These are phyloP conservation scores for Lucifuga dentata DNA, from an alignment of 2,113 vertebrate genomes.

Conservation along the genomic window DNA sequence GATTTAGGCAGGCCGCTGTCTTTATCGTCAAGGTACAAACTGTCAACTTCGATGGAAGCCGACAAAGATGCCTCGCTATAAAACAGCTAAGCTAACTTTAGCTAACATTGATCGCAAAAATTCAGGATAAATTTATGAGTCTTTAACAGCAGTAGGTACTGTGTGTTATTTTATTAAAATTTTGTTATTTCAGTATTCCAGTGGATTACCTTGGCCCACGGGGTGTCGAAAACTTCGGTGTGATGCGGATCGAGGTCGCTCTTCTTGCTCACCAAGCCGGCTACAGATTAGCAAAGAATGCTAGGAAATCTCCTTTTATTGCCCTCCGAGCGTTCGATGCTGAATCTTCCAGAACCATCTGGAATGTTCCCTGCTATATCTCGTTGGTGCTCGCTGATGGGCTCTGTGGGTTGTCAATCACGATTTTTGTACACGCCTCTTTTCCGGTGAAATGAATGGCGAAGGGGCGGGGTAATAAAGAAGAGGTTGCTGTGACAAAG, in stretches of 20 bases:
- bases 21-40: neutral
- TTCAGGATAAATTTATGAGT: too few relatives aligned
- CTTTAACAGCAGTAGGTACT: too few relatives aligned
- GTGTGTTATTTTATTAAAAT: too few relatives aligned
- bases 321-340: conserved; percentile 72
- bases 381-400: conserved; percentile 19
- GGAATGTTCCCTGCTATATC: conserved; percentile 62
- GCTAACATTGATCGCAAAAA: neutral
- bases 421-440: neutral
- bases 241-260: fast-evolving
- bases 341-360: conserved; percentile 79
- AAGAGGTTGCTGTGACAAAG: neutral
- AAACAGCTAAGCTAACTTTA: neutral
- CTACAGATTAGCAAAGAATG: fast-evolving
- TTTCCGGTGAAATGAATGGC: neutral
- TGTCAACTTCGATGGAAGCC: neutral
- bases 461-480: conserved; percentile 19
- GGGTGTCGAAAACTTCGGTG: neutral
- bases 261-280: fast-evolving
- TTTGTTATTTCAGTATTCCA: too few relatives aligned
- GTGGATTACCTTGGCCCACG: conserved; percentile 56
- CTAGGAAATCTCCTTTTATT: too few relatives aligned
- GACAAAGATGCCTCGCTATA: neutral
- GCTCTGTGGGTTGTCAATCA: conserved; percentile 56
- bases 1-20: neutral